A percentile compares a stretch with the other conserved stretches of the same genome.
Evolutionary conservation across 2,113 vertebrate species (phyloP).

Genomic region (Lycocorax pyrrhopterus): DNA sequence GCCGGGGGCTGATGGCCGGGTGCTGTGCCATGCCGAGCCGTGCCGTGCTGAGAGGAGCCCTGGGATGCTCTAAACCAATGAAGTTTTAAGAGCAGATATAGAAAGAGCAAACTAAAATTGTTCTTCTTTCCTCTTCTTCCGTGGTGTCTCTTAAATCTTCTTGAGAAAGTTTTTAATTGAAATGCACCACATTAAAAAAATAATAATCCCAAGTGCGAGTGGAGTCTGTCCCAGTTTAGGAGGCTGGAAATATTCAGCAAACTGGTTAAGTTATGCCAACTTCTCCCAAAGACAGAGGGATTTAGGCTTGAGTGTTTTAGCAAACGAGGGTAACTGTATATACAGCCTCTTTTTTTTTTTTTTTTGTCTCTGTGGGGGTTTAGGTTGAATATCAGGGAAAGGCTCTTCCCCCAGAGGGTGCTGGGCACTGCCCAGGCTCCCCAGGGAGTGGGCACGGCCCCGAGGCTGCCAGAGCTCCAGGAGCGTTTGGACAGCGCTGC

Average conservation of each 20-base stretch:
- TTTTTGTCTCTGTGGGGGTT: background rate
- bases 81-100: background rate
- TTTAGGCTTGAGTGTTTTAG: background rate
- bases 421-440: background rate
- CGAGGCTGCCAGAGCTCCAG: background rate
- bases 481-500: rapidly evolving
- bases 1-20: background rate
- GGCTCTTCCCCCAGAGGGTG: background rate
- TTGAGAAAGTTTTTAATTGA: background rate
- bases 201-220: background rate
- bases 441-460: background rate
- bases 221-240: background rate
- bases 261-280: background rate
- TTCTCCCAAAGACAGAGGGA: background rate
- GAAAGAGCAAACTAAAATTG: background rate
- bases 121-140: background rate
- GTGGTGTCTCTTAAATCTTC: background rate
- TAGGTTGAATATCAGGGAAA: background rate
- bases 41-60: background rate
- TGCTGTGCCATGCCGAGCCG: background rate
- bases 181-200: background rate
- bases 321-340: background rate
- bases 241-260: background rate
- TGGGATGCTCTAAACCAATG: background rate
- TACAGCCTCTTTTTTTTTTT: background rate